Base-by-base conservation (phyloP, 2,888 invertebrate species). In the Odontomyia ornata region DNA sequence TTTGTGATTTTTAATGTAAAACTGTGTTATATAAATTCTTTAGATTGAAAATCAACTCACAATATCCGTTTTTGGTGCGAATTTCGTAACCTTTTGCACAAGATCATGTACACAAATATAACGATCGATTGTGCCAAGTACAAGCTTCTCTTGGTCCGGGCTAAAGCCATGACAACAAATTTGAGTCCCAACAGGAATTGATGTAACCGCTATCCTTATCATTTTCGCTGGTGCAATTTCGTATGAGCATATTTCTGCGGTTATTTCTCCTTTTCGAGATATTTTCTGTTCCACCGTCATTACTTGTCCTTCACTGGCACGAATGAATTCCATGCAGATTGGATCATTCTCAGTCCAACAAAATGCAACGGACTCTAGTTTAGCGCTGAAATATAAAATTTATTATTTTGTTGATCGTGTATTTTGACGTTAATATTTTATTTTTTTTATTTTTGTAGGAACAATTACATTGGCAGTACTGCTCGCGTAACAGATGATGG, bases 281-380 rank as follows among this genome's bases (percentile, higher is more conserved):
- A 93, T 91, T 82, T 93, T 92, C 85, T 97, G 96, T 84, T 97
- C 96, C 60, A 97, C 88, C 79, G 93, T 91, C 85, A 94, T 91
- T 81, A 94, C 89, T 81, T 92, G 88, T 84, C 92, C 91, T 77
- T 92, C 91, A 80, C 91, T 89, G 75, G 91, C 89, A 79, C 91
- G 89, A 82, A 96, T 92, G 82, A 96, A 91, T 81, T 92, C 91
- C 36, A 95, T 93, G 83, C 91, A 91, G n/a, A 96, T 86, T 0
- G 96, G 95, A 87, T 96, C 96, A 85, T 93, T 93, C 85, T 97
- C 96, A 46, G 96, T 92, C 86, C 94, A 93, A 82, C 93, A 93
- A 83, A 93, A 95, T 69, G 94, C 93, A 76, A 93, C 85, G 52
- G 96, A 88, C 81, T 93, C 93, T 78, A 95, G 88, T 83, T 93